Base-by-base conservation (phyloP, 2,888 invertebrate genomes). In the Coleophora deauratella region DNA sequence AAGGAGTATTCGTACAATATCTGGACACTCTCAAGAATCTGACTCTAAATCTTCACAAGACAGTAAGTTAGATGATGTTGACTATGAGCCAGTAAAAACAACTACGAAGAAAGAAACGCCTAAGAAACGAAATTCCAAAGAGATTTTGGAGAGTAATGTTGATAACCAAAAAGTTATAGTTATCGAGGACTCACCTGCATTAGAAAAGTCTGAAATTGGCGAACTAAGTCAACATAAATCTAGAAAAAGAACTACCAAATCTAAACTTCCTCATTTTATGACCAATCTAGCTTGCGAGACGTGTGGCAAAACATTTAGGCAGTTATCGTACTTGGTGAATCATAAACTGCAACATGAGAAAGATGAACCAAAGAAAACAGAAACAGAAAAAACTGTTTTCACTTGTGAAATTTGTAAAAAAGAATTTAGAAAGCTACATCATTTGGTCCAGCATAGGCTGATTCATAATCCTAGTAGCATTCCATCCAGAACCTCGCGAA, bases 351-450 rank as follows among this genome's bases (percentile, higher is more conserved):
- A 74, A 39, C 85, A 85, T 45, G 74, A 67, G 45, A 78, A 69
- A 54, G 69, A 69, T 7, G 66, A 69, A 15, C 13, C 51, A 31
- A 74, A 74, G 47, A 72, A 67, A 52, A 11, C 43, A 10, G 65
- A 69, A 35, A 64, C 51, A 12, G 33, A 46, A 9, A 72, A 66
- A 50, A 57, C 71, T 2, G 67, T 79, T 9, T 75, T 77, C 38
- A 71, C 70, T 52, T 86, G 86, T 50, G 85, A 86, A 53, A 64
- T 80, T 31, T 86, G 86, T 51, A 72, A 79, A 46, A 87, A 87
- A 50, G 73, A 79, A 45, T 87, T 86, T 41, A 69, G 86, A 37
- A 84, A 82, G 56, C 55, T 85, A 32, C 82, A 85, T 52, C 84
- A 86, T 59, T 66, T 87, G 43, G 86, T 82, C 33, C 84, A 85